These are phyloP conservation scores for Staurois parvus DNA, from an alignment of 2,797 vertebrate genomes.

Conservation along the genomic window DNA sequence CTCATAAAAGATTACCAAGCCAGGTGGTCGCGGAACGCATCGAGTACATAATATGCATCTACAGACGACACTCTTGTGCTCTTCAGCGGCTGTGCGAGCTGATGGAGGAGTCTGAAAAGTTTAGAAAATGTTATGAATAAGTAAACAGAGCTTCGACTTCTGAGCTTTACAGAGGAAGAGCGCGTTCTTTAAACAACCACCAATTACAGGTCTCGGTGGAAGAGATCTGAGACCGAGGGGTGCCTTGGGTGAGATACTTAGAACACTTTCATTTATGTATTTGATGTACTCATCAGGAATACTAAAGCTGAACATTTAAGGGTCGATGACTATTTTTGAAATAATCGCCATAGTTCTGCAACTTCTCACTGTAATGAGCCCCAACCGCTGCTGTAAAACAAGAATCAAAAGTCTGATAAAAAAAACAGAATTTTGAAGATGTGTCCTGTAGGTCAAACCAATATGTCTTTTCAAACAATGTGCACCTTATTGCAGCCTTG, in stretches of 20 bases:
- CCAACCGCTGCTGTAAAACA: too few species aligned
- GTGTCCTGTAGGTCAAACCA: too few species aligned
- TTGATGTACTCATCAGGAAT: too few species aligned
- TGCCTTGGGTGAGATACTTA: neutral
- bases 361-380: too few species aligned
- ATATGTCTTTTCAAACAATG: too few species aligned
- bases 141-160: neutral
- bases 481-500: too few species aligned
- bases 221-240: neutral
- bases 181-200: neutral
- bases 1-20: neutral
- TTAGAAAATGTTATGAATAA: slow-evolving; percentile 18
- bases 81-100: neutral
- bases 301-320: too few species aligned
- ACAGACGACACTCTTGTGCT: neutral
- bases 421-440: too few species aligned
- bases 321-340: too few species aligned
- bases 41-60: slow-evolving; percentile 10
- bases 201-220: neutral
- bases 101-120: neutral
- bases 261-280: too few species aligned
- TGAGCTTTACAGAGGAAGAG: neutral
- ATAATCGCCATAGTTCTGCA: too few species aligned
- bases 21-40: neutral
- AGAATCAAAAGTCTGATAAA: too few species aligned